These are phyloP conservation scores for Drosophila equinoxialis DNA, from an alignment of 1,140 invertebrate species.

Conservation along the genomic window DNA sequence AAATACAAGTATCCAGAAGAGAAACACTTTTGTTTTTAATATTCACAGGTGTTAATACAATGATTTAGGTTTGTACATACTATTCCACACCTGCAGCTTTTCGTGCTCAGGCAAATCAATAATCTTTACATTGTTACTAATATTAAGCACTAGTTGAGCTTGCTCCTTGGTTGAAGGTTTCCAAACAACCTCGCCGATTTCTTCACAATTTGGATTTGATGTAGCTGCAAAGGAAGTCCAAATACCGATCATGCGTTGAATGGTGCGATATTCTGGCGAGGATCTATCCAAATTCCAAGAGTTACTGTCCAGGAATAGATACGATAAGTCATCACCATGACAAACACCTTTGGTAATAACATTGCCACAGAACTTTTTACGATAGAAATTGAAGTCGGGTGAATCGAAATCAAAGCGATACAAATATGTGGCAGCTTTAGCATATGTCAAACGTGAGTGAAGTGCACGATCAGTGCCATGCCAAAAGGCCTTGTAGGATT, in stretches of 20 bases:
- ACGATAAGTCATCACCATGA: constrained; percentile 87
- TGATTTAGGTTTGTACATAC: constrained; percentile 56
- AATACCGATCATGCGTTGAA: constrained; percentile 78
- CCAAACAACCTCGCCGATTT: constrained; percentile 55
- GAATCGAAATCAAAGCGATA: constrained; percentile 83
- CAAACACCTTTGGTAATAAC: constrained; percentile 76
- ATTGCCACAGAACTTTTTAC: constrained; percentile 73
- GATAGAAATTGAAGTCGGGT: constrained; percentile 70
- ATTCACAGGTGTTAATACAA: neutral
- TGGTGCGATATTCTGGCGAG: constrained; percentile 73
- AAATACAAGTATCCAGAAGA: too few relatives aligned
- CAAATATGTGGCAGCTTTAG: constrained; percentile 81
- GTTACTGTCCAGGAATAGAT: constrained; percentile 84
- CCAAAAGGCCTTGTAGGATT: constrained; percentile 82
- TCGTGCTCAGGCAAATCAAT: constrained; percentile 81
- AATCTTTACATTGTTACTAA: constrained; percentile 72
- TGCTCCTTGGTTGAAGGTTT: constrained; percentile 61
- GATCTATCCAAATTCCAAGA: constrained; percentile 78
- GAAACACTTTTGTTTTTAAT: too few relatives aligned
- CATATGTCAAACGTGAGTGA: constrained; percentile 69
- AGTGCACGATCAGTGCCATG: constrained; percentile 80
- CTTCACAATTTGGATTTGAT: constrained; percentile 72
- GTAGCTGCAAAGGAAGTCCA: constrained; percentile 82
- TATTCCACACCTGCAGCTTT: constrained; percentile 82
- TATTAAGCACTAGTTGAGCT: constrained; percentile 73